Conservation (phyloP, 1,140 invertebrate species). For the Drosophila neocordata region DNA sequence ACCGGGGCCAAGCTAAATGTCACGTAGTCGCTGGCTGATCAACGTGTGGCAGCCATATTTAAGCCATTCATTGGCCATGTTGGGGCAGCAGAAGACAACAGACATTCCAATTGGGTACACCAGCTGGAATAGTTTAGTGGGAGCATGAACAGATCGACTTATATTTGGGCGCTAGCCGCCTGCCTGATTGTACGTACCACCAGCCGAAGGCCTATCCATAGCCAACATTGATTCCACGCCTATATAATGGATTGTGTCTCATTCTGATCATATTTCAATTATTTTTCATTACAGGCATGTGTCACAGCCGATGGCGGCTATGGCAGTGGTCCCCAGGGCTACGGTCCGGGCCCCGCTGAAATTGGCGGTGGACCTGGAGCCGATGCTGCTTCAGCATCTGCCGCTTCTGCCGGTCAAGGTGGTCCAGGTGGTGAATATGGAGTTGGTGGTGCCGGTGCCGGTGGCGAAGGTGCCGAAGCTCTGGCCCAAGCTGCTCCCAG, state of each 20-base stretch:
- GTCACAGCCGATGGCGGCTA: slow-evolving; percentile 60
- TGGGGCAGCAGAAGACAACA: slow-evolving; percentile 73
- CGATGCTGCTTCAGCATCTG: slow-evolving; percentile 46
- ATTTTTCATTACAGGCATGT: slow-evolving; percentile 54
- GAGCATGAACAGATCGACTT: slow-evolving; percentile 74
- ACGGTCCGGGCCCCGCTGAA: slow-evolving; percentile 43
- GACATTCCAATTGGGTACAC: slow-evolving; percentile 68
- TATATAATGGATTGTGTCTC: slow-evolving; percentile 4
- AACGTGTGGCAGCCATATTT: slow-evolving; percentile 69
- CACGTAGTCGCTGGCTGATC: slow-evolving; percentile 55
- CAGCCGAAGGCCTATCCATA: background rate
- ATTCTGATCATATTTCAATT: slow-evolving; percentile 9
- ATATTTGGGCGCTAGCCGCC: slow-evolving; percentile 71
- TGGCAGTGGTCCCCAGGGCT: slow-evolving; percentile 38
- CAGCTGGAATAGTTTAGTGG: slow-evolving; percentile 58
- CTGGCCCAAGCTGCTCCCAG: slow-evolving; percentile 60
- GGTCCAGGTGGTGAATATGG: slow-evolving; percentile 48
- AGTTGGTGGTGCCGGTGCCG: slow-evolving; percentile 33
- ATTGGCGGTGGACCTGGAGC: slow-evolving; percentile 30
- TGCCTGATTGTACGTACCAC: slow-evolving; percentile 76
- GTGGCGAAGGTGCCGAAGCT: slow-evolving; percentile 50
- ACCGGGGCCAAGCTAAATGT: slow-evolving; percentile 59
- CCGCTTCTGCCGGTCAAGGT: slow-evolving; percentile 49
- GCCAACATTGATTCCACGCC: background rate
- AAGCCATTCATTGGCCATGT: slow-evolving; percentile 62